Evolutionary conservation across 2,797 vertebrate genomes (phyloP).

Genomic region (Thamnophis elegans): DNA sequence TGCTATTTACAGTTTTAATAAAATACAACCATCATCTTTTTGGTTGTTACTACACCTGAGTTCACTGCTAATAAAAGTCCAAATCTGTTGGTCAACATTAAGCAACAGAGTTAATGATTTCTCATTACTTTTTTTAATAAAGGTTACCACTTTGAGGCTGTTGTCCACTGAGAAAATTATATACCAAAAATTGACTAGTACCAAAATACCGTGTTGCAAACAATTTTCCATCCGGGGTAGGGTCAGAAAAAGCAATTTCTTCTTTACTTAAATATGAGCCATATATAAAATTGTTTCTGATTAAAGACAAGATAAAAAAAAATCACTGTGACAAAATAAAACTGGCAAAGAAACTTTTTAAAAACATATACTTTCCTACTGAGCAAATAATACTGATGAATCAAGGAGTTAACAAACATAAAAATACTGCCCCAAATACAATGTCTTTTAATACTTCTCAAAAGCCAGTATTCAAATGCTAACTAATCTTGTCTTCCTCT

Average conservation of each 20-base stretch:
- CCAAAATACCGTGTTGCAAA: conserved; percentile 96
- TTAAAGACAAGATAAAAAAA: background rate
- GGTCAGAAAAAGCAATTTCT: conserved; percentile 98
- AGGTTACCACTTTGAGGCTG: conserved; percentile 60
- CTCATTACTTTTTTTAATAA: conserved; percentile 38
- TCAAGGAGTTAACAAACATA: background rate
- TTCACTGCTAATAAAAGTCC: conserved; percentile 72
- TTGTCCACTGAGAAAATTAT: conserved; percentile 94
- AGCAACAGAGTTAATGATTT: conserved; percentile 48
- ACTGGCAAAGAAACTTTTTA: background rate
- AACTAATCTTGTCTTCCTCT: background rate
- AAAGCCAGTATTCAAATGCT: background rate
- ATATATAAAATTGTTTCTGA: conserved; percentile 97
- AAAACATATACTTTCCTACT: background rate
- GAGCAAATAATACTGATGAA: background rate
- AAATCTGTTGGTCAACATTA: conserved; percentile 68
- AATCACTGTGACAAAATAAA: background rate
- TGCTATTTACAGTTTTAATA: conserved; percentile 79
- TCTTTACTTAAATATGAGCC: conserved; percentile 96
- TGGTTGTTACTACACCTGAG: conserved; percentile 80
- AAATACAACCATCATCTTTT: conserved; percentile 73
- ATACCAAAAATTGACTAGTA: conserved; percentile 97
- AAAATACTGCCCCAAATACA: background rate
- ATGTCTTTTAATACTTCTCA: background rate
- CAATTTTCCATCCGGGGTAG: conserved; percentile 96